Base-by-base conservation (phyloP, 2,797 vertebrate genomes). In the Chelon auratus region DNA sequence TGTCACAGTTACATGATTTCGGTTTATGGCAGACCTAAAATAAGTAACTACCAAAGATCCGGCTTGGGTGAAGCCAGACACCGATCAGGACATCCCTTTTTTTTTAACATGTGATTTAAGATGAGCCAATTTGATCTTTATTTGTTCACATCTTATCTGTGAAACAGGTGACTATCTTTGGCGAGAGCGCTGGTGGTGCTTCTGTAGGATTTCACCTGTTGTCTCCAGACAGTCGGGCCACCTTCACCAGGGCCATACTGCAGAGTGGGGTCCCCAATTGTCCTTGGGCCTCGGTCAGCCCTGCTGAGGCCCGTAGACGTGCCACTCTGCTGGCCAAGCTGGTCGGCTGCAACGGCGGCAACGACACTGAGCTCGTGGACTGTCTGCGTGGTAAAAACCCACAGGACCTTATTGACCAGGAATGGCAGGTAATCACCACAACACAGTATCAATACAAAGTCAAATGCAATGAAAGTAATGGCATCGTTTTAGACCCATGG, bases 141-240 rank as follows among this genome's bases (percentile, higher is more conserved):
- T 61, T 56, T 54, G 10, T 18, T 26, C 0, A 43, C 2, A 56
- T 30, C 51, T 36, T 48, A 4, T 36, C 9, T 48, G 2, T 36
- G 9, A 20, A 64, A 74, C 76, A 93, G 93, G 96, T 98, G 81
- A 98, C 97, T 13, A 93, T 98, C 57, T 98, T 98, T 62, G 97
- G 97, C 2, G 97, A 98, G 81, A 98, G 97, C 0, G 97, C 97
- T 0, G 97, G 97, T 0, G 97, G 89, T 0, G 97, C 96, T 24
- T 97, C 97, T 0, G 94, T 96, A 2, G 96, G 97, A 3, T 92
- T 95, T 85, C 97, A 97, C 68, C 87, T 97, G 4, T 64, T 98
- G 26, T 96, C 96, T 24, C 92, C 95, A 0, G 93, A 89, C 5
- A 98, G 97, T 87, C 92, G 95, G 0, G 69, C 85, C 0, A 90